Evolutionary conservation across 2,888 invertebrate species (phyloP), one percentile per base, ranked within the genome.

Genomic region (Acanthosepion esculentum): DNA sequence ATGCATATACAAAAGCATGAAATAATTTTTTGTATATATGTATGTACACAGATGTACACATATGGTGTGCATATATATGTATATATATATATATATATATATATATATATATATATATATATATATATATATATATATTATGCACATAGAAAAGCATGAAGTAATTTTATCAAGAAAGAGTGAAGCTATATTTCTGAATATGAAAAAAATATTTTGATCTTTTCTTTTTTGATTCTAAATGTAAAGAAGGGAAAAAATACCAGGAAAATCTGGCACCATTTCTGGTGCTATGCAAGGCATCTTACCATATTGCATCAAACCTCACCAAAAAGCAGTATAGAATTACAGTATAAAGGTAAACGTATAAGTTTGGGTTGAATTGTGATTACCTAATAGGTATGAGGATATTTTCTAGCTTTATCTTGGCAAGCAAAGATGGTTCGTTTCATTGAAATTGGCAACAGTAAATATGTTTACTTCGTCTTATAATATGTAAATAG

Each of bases 291-390:
- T 78, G n/a, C 78, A n/a, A 78, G n/a, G 33, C n/a, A 78, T n/a
- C 78, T 78, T 78, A n/a, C 78, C 78, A 33, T 33, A 78, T 78
- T 33, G n/a, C 78, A 78, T 78, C 78, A 78, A 78, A 78, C n/a
- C n/a, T 78, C 78, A 78, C 78, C 78, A n/a, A 78, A 59, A 78
- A n/a, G n/a, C 78, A 78, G n/a, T 78, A 78, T 33, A 78, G 78
- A 78, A 33, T 78, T 78, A 78, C 15, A 78, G n/a, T n/a, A 78
- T 78, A 78, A n/a, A 78, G n/a, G 78, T 78, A 78, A 78, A 78
- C 78, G 78, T 78, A 78, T n/a, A 23, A 33, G n/a, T 78, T 78
- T 78, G 78, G n/a, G 78, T 78, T 33, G 78, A 78, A 78, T 78
- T 5, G 23, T 12, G 78, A 78, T 78, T 78, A 78, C n/a, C 78